These are phyloP conservation scores for Myripristis jacobus DNA, from an alignment of 2,797 vertebrate genomes.

Conservation along the genomic window DNA sequence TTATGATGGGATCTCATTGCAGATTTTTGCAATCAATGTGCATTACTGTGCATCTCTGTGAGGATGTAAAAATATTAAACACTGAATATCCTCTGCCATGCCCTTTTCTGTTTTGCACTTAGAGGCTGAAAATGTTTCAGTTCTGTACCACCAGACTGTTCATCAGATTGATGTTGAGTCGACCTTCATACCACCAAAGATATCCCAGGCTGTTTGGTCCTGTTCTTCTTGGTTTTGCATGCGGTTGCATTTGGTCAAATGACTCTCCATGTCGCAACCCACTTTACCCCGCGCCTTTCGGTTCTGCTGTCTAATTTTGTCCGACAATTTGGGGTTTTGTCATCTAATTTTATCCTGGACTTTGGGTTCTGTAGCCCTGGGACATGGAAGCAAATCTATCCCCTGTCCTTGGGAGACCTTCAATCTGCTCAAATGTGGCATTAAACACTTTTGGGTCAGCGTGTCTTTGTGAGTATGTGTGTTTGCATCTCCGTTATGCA, in stretches of 20 bases:
- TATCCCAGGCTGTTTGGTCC: no score
- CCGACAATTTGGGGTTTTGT: background rate
- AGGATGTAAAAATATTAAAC: no score
- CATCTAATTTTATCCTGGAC: constrained; percentile 16
- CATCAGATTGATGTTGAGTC: no score
- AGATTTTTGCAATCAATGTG: no score
- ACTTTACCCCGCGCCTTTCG: background rate
- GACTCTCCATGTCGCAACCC: background rate
- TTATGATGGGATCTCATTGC: no score
- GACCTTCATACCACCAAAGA: no score
- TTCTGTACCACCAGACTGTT: no score
- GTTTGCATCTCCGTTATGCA: background rate
- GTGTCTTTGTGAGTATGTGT: constrained; percentile 4
- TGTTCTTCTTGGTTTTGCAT: no score
- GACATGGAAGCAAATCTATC: constrained; percentile 30
- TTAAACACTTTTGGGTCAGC: constrained; percentile 47
- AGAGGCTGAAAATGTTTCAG: no score
- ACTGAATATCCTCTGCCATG: no score
- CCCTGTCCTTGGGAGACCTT: constrained; percentile 2
- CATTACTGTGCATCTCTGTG: no score
- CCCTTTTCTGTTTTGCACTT: no score
- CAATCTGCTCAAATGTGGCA: constrained; percentile 27
- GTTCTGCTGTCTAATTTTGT: background rate
- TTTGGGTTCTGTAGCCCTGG: constrained; percentile 15
- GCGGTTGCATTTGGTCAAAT: background rate